Evolutionary conservation across 2,888 invertebrate genomes (phyloP).

Genomic region (Andrena praecox): DNA sequence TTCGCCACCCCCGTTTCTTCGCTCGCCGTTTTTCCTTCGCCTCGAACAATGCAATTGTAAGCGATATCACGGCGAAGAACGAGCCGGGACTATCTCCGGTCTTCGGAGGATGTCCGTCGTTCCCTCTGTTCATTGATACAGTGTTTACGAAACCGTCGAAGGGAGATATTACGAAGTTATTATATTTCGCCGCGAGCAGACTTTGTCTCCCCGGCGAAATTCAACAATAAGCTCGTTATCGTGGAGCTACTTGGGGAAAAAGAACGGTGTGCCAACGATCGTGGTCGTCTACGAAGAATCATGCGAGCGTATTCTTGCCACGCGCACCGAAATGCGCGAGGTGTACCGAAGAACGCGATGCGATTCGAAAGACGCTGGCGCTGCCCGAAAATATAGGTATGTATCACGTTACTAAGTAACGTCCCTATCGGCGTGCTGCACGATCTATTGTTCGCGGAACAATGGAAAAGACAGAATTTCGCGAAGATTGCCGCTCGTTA

Average conservation of each 20-base stretch:
- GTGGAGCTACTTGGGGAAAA: constrained; percentile 36
- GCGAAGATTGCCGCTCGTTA: neutral
- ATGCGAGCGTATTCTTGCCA: neutral
- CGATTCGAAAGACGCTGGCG: neutral
- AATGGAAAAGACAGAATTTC: neutral
- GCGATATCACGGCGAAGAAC: constrained; percentile 34
- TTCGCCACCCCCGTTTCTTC: neutral
- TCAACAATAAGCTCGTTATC: constrained; percentile 60
- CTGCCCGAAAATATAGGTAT: no score
- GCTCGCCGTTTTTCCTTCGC: constrained; percentile 1
- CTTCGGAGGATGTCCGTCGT: constrained; percentile 23
- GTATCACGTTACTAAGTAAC: no score
- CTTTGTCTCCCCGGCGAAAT: constrained; percentile 52
- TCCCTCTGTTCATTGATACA: constrained; percentile 46
- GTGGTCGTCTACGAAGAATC: neutral
- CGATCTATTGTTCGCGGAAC: neutral
- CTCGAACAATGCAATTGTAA: constrained; percentile 6
- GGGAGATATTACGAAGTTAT: constrained; percentile 54
- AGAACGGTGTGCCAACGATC: constrained; percentile 16
- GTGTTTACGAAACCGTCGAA: constrained; percentile 56
- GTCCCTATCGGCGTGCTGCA: no score
- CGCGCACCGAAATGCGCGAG: neutral
- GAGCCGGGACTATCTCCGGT: constrained; percentile 10
- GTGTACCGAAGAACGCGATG: neutral
- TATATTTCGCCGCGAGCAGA: constrained; percentile 50